Base-by-base conservation (phyloP, 2,888 invertebrate species). In the Punctoribates punctum region DNA sequence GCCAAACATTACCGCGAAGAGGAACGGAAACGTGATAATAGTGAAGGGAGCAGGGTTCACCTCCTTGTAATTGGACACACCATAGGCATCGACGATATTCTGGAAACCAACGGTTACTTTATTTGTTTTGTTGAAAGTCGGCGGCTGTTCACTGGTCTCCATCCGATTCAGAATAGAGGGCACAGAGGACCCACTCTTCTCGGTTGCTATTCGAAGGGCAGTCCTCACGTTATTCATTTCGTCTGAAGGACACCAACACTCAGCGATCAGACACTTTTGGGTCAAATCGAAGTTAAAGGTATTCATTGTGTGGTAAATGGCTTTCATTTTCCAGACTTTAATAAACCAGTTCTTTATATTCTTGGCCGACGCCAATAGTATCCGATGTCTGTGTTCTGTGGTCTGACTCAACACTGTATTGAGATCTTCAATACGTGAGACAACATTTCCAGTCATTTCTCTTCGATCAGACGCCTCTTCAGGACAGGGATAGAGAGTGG, bases 201-300 rank as follows among this genome's bases (percentile, higher is more conserved):
- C 95, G 78, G 96, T 96, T 82, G 97, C 98, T 73, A 95, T 88
- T 79, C 94, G 88, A 73, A 99, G 86, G 0, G 96, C 96, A 81
- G 93, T 86, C 83, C 96, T 96, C 76, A 98, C 96, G 15, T 93
- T 91, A 85, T 96, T 94, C 83, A 94, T 85, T 82, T 95, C 94
- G 75, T 91, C 85, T 3, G 91, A 89, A 9, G 93, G 97, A 83
- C 92, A 94, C 98, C 94, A 99, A 85, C 97, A 96, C 86, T 99
- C 98, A 15, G 97, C 98, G 82, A 99, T 97, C 82, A 98, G 88
- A 85, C 98, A 98, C 85, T 99, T 99, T 86, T 98, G 96, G 0
- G 98, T 99, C n/a, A 99, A 97, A 84, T 99, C 98, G 88, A 99
- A 87, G 85, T 97, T 98, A 88, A 98, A 98, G 83, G 97, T 88